phyloP scores from a whole-genome alignment of 2,113 vertebrate species.

The Brienomyrus longianalis region DNA sequence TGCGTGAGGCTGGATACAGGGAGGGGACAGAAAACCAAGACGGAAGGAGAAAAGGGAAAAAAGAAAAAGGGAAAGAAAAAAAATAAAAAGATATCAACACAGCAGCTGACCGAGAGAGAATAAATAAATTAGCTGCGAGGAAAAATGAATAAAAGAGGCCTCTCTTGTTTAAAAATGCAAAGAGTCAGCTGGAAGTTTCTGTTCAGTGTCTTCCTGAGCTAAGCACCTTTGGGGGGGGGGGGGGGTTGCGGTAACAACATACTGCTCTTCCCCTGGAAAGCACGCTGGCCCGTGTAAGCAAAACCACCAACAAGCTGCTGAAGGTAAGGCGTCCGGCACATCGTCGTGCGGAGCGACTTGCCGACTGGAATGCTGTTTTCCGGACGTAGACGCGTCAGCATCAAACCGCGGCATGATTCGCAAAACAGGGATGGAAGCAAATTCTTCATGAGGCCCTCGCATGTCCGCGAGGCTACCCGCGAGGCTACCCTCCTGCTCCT shows the following conservation, averaged over 20 bases:
- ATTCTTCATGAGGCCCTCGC: neutral
- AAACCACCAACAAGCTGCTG: neutral
- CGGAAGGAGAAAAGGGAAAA: neutral
- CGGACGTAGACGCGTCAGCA: neutral
- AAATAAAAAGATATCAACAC: neutral
- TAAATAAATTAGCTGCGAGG: neutral
- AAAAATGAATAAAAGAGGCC: neutral
- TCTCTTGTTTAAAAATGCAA: constrained; percentile 12
- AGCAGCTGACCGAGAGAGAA: neutral
- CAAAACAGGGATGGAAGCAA: neutral
- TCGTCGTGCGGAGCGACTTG: neutral
- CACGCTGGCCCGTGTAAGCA: neutral
- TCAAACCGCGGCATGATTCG: neutral
- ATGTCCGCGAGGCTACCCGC: neutral
- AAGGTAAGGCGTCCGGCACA: neutral
- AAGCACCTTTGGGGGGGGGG: neutral
- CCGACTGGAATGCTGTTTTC: neutral
- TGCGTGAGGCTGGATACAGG: neutral
- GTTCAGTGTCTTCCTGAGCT: neutral
- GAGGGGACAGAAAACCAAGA: neutral
- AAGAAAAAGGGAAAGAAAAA: neutral
- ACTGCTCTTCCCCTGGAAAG: neutral
- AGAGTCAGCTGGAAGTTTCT: neutral
- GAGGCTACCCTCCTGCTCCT: neutral
- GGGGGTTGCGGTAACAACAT: neutral